phyloP scores from a whole-genome alignment of 2,113 vertebrate species.

The Scatophagus argus region DNA sequence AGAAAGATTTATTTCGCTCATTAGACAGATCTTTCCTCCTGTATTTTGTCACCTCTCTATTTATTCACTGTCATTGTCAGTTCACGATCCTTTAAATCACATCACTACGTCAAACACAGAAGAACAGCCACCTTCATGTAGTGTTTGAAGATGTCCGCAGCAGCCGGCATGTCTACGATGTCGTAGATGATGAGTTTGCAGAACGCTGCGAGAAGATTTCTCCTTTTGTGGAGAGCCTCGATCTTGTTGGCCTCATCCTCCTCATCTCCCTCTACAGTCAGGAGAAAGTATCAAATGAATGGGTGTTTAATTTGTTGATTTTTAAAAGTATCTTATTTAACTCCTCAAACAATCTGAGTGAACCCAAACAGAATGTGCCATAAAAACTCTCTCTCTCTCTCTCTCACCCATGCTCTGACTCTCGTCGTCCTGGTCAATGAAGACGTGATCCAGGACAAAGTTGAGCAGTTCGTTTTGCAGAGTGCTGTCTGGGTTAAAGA shows the following conservation, averaged over 20 bases:
- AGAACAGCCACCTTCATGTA: slow-evolving; percentile 94
- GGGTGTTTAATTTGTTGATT: background rate
- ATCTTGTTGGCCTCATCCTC: slow-evolving; percentile 99
- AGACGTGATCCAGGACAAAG: slow-evolving; percentile 99
- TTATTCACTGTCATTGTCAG: background rate
- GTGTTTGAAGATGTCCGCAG: slow-evolving; percentile 99
- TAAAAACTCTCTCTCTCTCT: background rate
- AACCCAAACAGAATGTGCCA: accelerated
- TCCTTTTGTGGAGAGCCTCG: slow-evolving; percentile 99
- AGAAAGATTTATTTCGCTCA: background rate
- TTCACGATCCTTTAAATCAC: no score
- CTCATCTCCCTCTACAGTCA: slow-evolving; percentile 93
- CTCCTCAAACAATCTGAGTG: background rate
- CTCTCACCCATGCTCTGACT: slow-evolving; percentile 98
- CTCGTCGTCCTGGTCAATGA: slow-evolving; percentile 99
- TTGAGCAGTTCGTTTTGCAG: slow-evolving; percentile 97
- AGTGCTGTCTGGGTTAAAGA: slow-evolving; percentile 95
- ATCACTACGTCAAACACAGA: no score
- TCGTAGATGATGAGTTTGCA: slow-evolving; percentile 99
- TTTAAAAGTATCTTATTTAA: background rate
- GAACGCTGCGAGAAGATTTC: slow-evolving; percentile 97
- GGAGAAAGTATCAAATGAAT: background rate
- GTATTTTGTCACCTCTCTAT: background rate
- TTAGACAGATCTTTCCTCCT: background rate
- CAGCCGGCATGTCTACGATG: slow-evolving; percentile 98